A percentile compares a stretch with the other conserved stretches of the same genome.
Evolutionary conservation across 2,888 invertebrate genomes (phyloP).

Genomic region (Eucera pruinosa): DNA sequence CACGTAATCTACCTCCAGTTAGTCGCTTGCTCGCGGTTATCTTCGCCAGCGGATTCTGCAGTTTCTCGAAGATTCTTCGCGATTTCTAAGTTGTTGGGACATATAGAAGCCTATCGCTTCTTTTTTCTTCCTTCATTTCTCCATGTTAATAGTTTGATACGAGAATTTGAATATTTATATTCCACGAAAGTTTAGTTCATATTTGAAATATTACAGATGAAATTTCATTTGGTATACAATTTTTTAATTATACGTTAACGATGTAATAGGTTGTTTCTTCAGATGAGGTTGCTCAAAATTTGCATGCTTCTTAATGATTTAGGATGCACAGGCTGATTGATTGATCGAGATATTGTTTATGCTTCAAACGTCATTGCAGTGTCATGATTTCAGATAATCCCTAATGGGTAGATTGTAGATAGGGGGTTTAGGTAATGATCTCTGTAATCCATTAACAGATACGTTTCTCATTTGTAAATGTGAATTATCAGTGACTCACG

Average conservation of each 20-base stretch:
- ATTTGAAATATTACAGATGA: no score
- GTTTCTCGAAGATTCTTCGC: background rate
- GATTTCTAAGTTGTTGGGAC: background rate
- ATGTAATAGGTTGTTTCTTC: no score
- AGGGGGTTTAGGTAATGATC: constrained; percentile 25
- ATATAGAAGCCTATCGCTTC: no score
- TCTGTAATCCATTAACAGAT: constrained; percentile 20
- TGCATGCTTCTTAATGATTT: background rate
- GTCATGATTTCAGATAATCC: constrained; percentile 22
- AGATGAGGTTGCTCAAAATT: background rate
- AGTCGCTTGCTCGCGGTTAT: constrained; percentile 40
- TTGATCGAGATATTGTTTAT: constrained; percentile 19
- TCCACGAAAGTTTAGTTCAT: no score
- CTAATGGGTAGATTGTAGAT: constrained; percentile 23
- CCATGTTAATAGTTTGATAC: no score
- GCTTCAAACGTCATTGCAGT: constrained; percentile 3
- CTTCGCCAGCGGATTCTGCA: constrained; percentile 16
- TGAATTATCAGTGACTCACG: background rate
- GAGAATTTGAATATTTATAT: no score
- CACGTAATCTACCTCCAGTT: constrained; percentile 46
- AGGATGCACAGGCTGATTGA: constrained; percentile 20
- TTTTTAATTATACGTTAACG: no score
- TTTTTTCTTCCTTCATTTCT: no score
- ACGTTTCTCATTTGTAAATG: background rate
- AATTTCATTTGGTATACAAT: no score